These are phyloP conservation scores for Sciaenops ocellatus DNA, from an alignment of 2,797 vertebrate species.

Conservation along the genomic window DNA sequence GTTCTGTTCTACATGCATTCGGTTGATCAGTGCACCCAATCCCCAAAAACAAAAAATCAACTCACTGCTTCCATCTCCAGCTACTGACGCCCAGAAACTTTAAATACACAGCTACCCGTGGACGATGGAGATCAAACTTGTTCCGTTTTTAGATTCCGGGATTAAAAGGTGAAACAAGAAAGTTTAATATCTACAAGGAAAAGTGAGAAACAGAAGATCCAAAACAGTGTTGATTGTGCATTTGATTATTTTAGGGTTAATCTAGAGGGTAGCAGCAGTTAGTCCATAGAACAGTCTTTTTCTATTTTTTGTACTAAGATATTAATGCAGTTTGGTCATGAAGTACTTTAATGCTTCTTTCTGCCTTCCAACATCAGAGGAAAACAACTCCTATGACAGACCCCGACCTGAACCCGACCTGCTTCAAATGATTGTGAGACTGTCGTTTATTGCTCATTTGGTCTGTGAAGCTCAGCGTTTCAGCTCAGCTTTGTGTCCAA, in stretches of 20 bases:
- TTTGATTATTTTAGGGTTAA: constrained; percentile 75
- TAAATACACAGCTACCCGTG: constrained; percentile 40
- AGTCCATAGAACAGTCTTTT: constrained; percentile 77
- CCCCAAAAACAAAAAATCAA: constrained; percentile 18
- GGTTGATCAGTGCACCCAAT: constrained; percentile 51
- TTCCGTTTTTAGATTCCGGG: constrained; percentile 38
- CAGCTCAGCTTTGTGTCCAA: constrained; percentile 30
- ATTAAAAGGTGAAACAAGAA: constrained; percentile 49
- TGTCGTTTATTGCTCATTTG: constrained; percentile 75
- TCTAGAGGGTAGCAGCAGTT: constrained; percentile 83
- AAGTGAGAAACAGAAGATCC: constrained; percentile 55
- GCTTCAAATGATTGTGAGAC: constrained; percentile 65
- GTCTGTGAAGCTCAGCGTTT: constrained; percentile 48
- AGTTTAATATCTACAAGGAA: constrained; percentile 58
- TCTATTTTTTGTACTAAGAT: constrained; percentile 66
- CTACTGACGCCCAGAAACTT: constrained; percentile 36
- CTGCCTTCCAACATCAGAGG: constrained; percentile 31
- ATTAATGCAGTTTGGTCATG: constrained; percentile 65
- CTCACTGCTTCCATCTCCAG: constrained; percentile 10
- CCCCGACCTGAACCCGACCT: constrained; percentile 40
- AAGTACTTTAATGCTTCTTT: constrained; percentile 55
- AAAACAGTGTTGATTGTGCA: constrained; percentile 80
- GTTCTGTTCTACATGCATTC: constrained; percentile 74
- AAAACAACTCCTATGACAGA: constrained; percentile 27
- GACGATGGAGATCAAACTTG: constrained; percentile 36